A percentile compares a stretch with the other conserved stretches of the same genome.
These are phyloP conservation scores for Sarcoramphus papa DNA, from an alignment of 2,797 vertebrate species.

Conservation along the genomic window DNA sequence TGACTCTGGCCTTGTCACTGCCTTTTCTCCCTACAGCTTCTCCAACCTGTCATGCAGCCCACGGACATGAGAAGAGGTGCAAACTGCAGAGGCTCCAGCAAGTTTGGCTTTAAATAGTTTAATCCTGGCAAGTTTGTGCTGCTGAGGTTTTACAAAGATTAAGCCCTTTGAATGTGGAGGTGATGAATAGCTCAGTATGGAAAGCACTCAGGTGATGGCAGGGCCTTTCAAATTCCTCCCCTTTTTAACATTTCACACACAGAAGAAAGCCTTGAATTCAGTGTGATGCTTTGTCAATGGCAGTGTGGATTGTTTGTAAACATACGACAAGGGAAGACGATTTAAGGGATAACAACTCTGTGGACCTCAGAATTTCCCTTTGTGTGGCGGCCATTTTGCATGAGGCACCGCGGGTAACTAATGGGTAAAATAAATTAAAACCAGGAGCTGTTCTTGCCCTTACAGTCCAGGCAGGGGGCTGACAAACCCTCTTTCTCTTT, in stretches of 20 bases:
- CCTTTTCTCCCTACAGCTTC: neutral
- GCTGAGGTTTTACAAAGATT: neutral
- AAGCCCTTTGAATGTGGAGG: neutral
- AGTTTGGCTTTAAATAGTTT: neutral
- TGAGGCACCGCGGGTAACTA: neutral
- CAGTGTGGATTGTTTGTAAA: conserved; percentile 10
- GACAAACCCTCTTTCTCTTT: neutral
- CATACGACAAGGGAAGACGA: neutral
- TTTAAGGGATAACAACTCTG: neutral
- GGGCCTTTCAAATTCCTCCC: conserved; percentile 9
- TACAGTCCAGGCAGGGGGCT: neutral
- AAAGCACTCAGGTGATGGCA: neutral
- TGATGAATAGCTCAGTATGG: neutral
- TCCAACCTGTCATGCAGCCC: neutral
- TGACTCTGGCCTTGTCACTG: neutral
- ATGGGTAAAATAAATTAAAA: conserved; percentile 4
- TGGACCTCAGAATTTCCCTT: neutral
- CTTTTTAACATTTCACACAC: neutral
- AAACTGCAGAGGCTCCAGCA: neutral
- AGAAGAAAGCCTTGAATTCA: neutral
- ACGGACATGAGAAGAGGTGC: neutral
- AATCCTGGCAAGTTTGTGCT: neutral
- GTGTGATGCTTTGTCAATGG: neutral
- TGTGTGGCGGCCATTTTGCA: neutral
- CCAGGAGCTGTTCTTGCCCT: neutral